Conservation (phyloP, 2,113 vertebrate genomes). For the Protobothrops flavoviridis region DNA sequence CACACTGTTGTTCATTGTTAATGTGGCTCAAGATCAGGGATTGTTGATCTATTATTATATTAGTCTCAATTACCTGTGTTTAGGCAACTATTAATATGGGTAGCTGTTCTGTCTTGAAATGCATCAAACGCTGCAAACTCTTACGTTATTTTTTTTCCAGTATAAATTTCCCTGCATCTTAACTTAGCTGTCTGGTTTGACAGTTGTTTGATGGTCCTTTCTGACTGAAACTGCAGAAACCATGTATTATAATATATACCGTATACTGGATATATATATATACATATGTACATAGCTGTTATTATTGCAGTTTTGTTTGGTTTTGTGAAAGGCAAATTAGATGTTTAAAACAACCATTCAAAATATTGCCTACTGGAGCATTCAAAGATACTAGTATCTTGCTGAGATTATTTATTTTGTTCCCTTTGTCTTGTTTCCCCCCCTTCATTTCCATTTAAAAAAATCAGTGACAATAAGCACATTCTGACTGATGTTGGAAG, state of each 20-base stretch:
- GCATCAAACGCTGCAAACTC: background rate
- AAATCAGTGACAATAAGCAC: constrained; percentile 63
- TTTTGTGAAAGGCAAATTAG: constrained; percentile 41
- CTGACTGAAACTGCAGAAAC: background rate
- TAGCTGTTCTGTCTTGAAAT: background rate
- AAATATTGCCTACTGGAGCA: constrained; percentile 58
- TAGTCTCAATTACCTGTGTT: background rate
- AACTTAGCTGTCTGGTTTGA: background rate
- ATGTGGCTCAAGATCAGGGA: too few species aligned
- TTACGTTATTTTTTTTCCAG: background rate
- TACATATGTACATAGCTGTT: background rate
- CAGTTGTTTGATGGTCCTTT: background rate
- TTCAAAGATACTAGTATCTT: constrained; percentile 46
- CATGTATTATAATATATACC: background rate
- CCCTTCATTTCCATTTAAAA: constrained; percentile 54
- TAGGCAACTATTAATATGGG: background rate
- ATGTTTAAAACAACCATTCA: constrained; percentile 57
- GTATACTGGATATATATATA: too few species aligned
- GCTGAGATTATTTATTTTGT: constrained; percentile 44
- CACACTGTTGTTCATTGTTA: too few species aligned
- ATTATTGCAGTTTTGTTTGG: constrained; percentile 1
- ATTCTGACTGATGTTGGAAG: constrained; percentile 68
- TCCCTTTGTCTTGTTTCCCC: constrained; percentile 48
- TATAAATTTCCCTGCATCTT: constrained; percentile 33
- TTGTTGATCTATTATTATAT: too few species aligned